phyloP scores from a whole-genome alignment of 2,113 vertebrate species.

The Laterallus jamaicensis region DNA sequence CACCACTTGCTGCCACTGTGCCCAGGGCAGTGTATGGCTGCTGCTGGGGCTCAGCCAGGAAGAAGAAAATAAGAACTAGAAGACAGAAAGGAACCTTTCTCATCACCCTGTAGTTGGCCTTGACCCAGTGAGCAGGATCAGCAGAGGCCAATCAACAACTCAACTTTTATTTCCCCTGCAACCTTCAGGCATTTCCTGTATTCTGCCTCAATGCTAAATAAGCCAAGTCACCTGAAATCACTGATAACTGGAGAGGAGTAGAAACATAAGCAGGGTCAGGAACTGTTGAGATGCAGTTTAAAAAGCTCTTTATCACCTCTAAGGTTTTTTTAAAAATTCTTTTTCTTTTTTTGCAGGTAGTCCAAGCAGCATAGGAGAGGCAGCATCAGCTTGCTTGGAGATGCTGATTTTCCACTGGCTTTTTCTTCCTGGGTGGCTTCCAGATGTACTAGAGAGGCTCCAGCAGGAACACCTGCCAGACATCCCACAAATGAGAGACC shows the following conservation, averaged over 20 bases:
- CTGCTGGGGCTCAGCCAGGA: neutral
- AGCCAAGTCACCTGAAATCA: neutral
- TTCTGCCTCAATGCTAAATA: neutral
- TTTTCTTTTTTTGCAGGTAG: neutral
- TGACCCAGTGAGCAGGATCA: fast-evolving
- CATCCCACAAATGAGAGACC: neutral
- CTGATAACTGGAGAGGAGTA: neutral
- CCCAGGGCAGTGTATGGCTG: fast-evolving
- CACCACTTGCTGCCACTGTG: fast-evolving
- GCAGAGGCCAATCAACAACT: neutral
- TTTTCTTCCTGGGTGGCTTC: neutral
- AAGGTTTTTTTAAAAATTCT: no score
- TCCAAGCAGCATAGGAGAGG: neutral
- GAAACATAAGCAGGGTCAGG: neutral
- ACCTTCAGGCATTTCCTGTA: neutral
- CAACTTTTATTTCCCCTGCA: neutral
- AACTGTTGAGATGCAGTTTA: neutral
- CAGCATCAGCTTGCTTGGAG: neutral
- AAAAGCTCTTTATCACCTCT: neutral
- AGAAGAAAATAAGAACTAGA: neutral
- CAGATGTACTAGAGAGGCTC: neutral
- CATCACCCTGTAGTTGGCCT: neutral
- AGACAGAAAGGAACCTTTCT: neutral
- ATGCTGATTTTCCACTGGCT: neutral
- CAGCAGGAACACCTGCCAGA: neutral